Evolutionary conservation across 2,888 invertebrate genomes (phyloP), one percentile per base, ranked within the genome.

Genomic region (Caenorhabditis zanzibari): DNA sequence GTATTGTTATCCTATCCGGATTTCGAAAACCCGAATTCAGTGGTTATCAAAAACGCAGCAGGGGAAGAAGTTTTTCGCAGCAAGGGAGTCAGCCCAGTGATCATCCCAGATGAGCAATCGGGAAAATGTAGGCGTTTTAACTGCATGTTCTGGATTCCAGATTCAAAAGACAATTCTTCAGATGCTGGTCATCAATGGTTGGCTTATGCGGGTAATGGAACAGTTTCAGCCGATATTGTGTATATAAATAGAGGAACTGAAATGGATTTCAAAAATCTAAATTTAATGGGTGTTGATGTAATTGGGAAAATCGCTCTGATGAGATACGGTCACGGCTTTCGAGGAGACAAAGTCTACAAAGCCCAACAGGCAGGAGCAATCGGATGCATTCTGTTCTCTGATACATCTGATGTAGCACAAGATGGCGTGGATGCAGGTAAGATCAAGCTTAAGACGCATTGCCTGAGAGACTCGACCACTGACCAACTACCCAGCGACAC

Each of bases 281-380:
- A 88, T 54, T 75, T 89, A 35, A 82, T 87, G 85, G 88, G 89
- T 14, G 84, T 91, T n/a, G 82, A 85, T 56, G 73, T 90, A 9
- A 81, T 80, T 68, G 93, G 93, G 0, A 93, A 92, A 63, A 93
- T 94, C 44, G 93, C 93, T 12, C 90, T 94, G 56, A 93, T 93
- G 35, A 91, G 94, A 83, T 94, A 94, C 86, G 94, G 94, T 32
- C 92, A 92, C 63, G 93, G 93, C 26, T 94, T 91, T 90, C 90
- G 92, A 32, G 90, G 93, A 26, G 93, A 93, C 16, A 93, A 93
- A 82, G 93, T 93, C 2, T 76, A 86, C 26, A 72, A 82, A 28
- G 92, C 92, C 5, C 87, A 90, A 41, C 14, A 74, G 9, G 52
- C 84, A 38, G 92, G 92, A 19, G 92, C 91, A 4, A 80, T 90